A percentile compares a stretch with the other conserved stretches of the same genome.
phyloP scores from a whole-genome alignment of 2,113 vertebrate species.

The Athene cunicularia region DNA sequence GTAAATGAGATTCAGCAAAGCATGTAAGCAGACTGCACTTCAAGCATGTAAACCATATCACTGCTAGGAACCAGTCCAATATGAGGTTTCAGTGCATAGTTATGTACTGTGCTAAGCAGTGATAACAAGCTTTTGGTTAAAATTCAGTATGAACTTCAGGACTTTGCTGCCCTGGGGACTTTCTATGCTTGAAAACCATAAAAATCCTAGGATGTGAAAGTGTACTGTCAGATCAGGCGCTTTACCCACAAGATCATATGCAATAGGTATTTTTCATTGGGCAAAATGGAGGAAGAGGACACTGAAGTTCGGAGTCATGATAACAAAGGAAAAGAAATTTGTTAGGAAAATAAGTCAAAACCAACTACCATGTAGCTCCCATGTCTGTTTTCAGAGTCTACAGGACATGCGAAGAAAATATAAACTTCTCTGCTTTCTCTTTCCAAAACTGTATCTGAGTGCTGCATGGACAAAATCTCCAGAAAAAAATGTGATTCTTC shows the following conservation, averaged over 20 bases:
- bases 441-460: neutral
- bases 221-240: neutral
- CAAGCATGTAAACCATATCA: neutral
- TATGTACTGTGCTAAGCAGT: neutral
- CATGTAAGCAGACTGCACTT: neutral
- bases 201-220: neutral
- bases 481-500: neutral
- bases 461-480: neutral
- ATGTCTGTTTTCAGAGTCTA: neutral
- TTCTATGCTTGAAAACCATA: neutral
- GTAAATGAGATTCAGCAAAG: neutral
- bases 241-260: neutral
- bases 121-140: neutral
- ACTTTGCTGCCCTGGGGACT: neutral
- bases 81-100: neutral
- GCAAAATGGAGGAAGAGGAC: neutral
- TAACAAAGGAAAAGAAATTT: neutral
- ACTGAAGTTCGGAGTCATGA: neutral
- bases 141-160: neutral
- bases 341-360: neutral
- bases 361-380: neutral
- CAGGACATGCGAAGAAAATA: neutral
- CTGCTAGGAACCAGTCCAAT: neutral
- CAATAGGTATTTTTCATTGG: neutral
- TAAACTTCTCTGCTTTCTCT: neutral